These are phyloP conservation scores for Gila orcuttii DNA, from an alignment of 2,113 vertebrate genomes.

Conservation along the genomic window DNA sequence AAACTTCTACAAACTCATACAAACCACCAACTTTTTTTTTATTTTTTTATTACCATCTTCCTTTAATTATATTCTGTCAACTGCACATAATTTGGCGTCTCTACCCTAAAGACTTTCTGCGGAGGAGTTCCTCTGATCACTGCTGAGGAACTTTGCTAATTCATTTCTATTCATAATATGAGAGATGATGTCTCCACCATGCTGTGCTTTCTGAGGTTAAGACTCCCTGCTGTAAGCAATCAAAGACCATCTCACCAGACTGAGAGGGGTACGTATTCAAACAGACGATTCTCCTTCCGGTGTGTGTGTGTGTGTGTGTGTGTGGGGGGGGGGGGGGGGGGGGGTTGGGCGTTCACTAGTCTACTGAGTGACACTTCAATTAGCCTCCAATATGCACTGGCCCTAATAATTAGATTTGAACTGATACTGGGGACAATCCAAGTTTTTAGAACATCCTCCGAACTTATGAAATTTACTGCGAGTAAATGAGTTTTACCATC, in stretches of 20 bases:
- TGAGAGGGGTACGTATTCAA: constrained; percentile 60
- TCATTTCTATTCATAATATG: constrained; percentile 43
- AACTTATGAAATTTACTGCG: constrained; percentile 61
- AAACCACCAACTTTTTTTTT: not conserved
- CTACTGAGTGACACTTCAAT: constrained; percentile 79
- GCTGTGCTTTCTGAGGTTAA: constrained; percentile 47
- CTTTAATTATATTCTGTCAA: constrained; percentile 39
- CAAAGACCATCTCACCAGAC: constrained; percentile 61
- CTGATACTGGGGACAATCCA: constrained; percentile 66
- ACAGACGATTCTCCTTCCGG: constrained; percentile 60
- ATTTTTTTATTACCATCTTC: not conserved
- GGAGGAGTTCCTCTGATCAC: constrained; percentile 12
- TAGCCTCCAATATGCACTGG: constrained; percentile 68
- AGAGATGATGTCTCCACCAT: constrained; percentile 39
- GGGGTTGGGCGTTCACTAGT: constrained; percentile 54
- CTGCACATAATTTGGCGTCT: constrained; percentile 11
- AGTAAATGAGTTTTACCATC: constrained; percentile 35
- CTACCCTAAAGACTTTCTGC: constrained; percentile 1
- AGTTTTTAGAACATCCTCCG: constrained; percentile 73
- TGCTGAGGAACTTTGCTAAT: constrained; percentile 17
- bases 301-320: constrained; percentile 2
- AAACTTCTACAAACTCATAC: not conserved
- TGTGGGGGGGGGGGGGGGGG: no score
- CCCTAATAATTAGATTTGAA: constrained; percentile 75
- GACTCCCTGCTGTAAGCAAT: constrained; percentile 59